Conservation (phyloP, 2,888 invertebrate genomes). For the Heteromurus nitidus region DNA sequence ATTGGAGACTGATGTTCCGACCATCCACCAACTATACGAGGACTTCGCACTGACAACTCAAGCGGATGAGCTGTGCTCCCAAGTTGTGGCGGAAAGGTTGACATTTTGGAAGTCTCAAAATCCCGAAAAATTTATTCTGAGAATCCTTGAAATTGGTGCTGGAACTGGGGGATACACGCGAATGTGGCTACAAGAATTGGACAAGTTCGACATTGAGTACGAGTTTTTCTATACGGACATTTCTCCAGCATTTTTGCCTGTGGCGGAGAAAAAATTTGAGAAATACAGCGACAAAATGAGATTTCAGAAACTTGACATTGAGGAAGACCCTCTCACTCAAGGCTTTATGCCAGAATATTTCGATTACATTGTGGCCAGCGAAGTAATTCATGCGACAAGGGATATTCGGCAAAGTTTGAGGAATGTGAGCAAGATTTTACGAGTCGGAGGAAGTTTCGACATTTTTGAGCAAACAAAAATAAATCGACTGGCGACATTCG, state of each 20-base stretch:
- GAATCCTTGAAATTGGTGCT: constrained; percentile 46
- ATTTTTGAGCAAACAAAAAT: constrained; percentile 26
- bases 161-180: constrained; percentile 35
- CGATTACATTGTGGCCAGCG: constrained; percentile 30
- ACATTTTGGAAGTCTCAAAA: too few relatives aligned
- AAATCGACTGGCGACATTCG: constrained; percentile 5
- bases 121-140: constrained; percentile 9
- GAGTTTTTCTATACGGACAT: constrained; percentile 54
- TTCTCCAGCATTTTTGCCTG: constrained; percentile 27
- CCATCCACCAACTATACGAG: neutral
- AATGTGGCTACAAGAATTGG: neutral
- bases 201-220: neutral
- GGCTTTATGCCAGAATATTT: constrained; percentile 46
- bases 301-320: constrained; percentile 45
- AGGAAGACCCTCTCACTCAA: constrained; percentile 45
- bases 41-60: neutral
- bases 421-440: constrained; percentile 35
- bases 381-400: constrained; percentile 53
- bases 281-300: neutral
- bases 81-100: constrained; percentile 38
- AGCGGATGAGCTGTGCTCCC: neutral
- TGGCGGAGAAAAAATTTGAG: constrained; percentile 42
- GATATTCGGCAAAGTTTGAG: constrained; percentile 21
- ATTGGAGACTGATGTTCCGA: neutral
- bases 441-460: constrained; percentile 29